phyloP scores from a whole-genome alignment of 2,797 vertebrate species.

The Dallia pectoralis region DNA sequence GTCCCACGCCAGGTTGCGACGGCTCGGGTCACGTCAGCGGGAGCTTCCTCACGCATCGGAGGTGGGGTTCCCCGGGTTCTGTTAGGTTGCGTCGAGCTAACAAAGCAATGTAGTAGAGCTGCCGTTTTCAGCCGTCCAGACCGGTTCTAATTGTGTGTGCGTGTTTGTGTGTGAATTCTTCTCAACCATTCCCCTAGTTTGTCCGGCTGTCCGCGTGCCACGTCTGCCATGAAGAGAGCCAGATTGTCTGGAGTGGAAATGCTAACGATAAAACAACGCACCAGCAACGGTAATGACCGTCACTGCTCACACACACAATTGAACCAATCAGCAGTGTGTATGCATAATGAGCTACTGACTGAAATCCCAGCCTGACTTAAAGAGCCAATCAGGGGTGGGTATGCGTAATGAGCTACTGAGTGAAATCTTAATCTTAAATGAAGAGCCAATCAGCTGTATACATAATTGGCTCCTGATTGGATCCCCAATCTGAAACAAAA shows the following conservation, averaged over 20 bases:
- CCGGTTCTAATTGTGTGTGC: background rate
- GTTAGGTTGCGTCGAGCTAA: too few relatives aligned
- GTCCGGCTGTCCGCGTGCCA: constrained; percentile 96
- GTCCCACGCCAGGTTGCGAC: constrained; percentile 95
- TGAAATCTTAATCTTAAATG: constrained; percentile 27
- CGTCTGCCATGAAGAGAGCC: constrained; percentile 98
- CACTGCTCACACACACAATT: constrained; percentile 46
- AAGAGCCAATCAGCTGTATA: constrained; percentile 34
- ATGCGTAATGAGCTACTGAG: constrained; percentile 30
- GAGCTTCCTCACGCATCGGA: constrained; percentile 98
- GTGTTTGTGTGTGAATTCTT: constrained; percentile 15
- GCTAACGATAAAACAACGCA: constrained; percentile 93
- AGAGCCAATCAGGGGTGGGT: constrained; percentile 32
- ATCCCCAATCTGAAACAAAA: constrained; percentile 34
- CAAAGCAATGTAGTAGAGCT: background rate
- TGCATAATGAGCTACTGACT: constrained; percentile 35
- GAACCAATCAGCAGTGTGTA: constrained; percentile 49
- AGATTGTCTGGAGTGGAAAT: constrained; percentile 96
- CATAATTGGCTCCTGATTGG: constrained; percentile 28
- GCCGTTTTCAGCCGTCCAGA: background rate
- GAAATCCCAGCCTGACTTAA: constrained; percentile 37
- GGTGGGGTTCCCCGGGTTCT: constrained; percentile 72
- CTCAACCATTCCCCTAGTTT: constrained; percentile 75
- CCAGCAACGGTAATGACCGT: constrained; percentile 85
- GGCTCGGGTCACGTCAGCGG: constrained; percentile 97